phyloP scores from a whole-genome alignment of 2,888 invertebrate genomes.

The Drosophila nigricruria region DNA sequence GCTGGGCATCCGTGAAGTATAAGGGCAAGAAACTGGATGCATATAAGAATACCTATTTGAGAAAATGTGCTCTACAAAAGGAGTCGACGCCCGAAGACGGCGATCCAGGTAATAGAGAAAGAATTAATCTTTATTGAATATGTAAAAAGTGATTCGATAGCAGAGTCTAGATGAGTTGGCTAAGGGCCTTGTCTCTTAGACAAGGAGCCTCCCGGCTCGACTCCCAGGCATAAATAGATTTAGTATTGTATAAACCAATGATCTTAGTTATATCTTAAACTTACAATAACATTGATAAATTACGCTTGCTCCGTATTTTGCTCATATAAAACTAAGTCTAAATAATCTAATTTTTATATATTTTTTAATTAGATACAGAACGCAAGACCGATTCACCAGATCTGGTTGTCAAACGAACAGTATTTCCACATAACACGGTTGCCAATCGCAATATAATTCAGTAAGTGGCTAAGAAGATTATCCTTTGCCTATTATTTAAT shows the following conservation, averaged over 20 bases:
- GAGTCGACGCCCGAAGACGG: conserved; percentile 85
- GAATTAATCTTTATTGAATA: neutral
- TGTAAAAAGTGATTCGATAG: neutral
- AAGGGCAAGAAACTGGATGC: conserved; percentile 94
- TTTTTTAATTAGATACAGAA: conserved; percentile 86
- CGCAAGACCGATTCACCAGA: conserved; percentile 88
- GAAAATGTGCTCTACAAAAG: conserved; percentile 88
- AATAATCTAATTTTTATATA: neutral
- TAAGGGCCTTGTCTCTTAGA: too few relatives aligned
- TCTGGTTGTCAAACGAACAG: conserved; percentile 87
- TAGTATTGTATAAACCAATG: too few relatives aligned
- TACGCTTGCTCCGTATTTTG: neutral
- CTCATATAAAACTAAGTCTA: too few relatives aligned
- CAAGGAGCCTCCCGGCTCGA: too few relatives aligned
- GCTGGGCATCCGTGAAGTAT: conserved; percentile 96
- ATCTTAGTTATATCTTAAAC: neutral
- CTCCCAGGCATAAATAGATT: too few relatives aligned
- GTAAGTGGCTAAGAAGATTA: conserved; percentile 86
- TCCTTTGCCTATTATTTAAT: neutral
- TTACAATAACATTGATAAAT: neutral
- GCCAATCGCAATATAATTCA: conserved; percentile 91
- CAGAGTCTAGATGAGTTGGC: neutral
- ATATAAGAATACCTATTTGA: conserved; percentile 94
- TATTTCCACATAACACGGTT: conserved; percentile 91
- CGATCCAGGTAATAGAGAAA: conserved; percentile 66